Conservation (phyloP, 2,113 vertebrate species). For the Pachycephala philippinensis region DNA sequence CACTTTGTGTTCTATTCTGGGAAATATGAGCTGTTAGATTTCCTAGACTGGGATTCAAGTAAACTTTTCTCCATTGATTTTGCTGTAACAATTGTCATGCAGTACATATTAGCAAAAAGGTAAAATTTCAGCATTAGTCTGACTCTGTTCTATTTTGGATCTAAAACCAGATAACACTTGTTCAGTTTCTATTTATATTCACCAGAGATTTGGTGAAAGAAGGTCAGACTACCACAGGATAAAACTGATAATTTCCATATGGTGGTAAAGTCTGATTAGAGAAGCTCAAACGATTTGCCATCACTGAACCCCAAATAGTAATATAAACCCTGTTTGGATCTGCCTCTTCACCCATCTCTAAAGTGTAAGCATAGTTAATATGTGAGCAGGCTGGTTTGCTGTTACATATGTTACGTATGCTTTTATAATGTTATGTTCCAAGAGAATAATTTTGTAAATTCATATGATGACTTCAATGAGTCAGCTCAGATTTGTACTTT, state of each 20-base stretch:
- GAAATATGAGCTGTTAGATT: neutral
- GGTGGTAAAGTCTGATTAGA: neutral
- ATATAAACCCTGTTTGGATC: neutral
- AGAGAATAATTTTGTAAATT: neutral
- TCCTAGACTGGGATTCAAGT: neutral
- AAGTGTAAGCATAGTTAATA: neutral
- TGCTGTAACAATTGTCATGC: neutral
- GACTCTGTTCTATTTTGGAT: neutral
- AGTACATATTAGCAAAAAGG: neutral
- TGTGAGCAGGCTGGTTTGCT: neutral
- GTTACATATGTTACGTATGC: neutral
- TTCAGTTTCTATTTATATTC: neutral
- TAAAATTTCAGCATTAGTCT: neutral
- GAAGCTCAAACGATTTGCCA: neutral
- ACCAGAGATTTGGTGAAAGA: neutral
- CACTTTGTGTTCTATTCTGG: neutral
- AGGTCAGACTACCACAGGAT: neutral
- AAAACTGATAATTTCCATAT: neutral
- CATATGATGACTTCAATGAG: neutral
- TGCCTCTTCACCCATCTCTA: neutral
- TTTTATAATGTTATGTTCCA: neutral
- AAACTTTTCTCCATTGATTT: neutral
- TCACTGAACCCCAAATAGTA: neutral
- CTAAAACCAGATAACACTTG: neutral
- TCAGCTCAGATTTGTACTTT: neutral